These are phyloP conservation scores for Brachyhypopomus gauderio DNA, from an alignment of 2,113 vertebrate species.

Conservation along the genomic window DNA sequence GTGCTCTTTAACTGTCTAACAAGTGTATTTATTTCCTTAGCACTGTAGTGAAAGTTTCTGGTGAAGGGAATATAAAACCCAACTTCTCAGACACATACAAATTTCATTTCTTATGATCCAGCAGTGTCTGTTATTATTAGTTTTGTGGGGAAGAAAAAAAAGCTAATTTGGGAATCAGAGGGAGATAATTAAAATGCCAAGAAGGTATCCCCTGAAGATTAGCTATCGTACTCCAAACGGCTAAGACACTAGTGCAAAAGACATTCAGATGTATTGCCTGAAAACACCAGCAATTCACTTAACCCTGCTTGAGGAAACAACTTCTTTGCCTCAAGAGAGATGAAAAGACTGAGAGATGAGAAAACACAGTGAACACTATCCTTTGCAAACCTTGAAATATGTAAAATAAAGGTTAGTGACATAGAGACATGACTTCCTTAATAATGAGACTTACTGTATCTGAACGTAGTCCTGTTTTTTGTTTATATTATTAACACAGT, in stretches of 20 bases:
- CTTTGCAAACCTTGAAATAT: background rate
- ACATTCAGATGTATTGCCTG: constrained; percentile 19
- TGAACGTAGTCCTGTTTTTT: background rate
- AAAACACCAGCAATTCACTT: constrained; percentile 25
- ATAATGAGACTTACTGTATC: background rate
- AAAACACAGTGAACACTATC: background rate
- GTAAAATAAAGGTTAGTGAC: background rate
- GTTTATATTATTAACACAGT: constrained; percentile 5
- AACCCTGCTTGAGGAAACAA: constrained; percentile 31
- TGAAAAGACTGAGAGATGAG: background rate
- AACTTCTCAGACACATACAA: constrained; percentile 53
- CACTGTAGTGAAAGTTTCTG: constrained; percentile 53
- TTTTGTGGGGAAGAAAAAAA: constrained; percentile 57
- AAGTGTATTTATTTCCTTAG: constrained; percentile 56
- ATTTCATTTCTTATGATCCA: constrained; percentile 65
- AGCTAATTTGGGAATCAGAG: constrained; percentile 69
- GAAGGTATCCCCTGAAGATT: constrained; percentile 59
- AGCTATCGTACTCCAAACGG: constrained; percentile 31
- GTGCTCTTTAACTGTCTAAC: constrained; percentile 62
- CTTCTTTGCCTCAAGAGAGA: background rate
- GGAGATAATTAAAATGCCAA: constrained; percentile 71
- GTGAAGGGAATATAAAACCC: constrained; percentile 58
- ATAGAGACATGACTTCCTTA: too few relatives aligned
- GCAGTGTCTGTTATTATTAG: constrained; percentile 70
- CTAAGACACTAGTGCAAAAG: constrained; percentile 28